Evolutionary conservation across 1,140 invertebrate species (phyloP), one percentile per base, ranked within the genome.

Genomic region (Phortica variegata): DNA sequence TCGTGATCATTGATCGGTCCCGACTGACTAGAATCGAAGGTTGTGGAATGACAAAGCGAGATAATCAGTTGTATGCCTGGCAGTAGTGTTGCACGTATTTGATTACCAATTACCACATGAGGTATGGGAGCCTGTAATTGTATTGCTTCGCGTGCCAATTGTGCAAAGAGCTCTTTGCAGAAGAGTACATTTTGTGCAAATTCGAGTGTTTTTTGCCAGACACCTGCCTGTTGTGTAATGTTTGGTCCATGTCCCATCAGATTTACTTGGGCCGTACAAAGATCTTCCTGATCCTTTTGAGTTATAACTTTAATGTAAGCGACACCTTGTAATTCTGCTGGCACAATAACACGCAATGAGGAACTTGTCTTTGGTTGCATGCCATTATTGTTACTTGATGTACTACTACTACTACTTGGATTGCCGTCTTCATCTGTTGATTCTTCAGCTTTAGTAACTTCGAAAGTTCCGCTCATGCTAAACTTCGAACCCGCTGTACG

Each of bases 101-200:
- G 93, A 78, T 97, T 97, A 36, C 93, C 93, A 39, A 97, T 91
- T 20, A 97, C 95, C 82, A 97, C 90, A 68, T 97, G 94, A 7
- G 95, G 95, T 69, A 97, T 95, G 1, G 89, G 87, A 3, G 91
- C 88, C 65, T 94, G 89, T 2, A 95, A 75, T 60, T 96, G 90
- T 3, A 97, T 93, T 1, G 95, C 95, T 77, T 98, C 95, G 51
- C 91, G 87, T 0, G 95, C 94, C 23, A 98, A 78, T 71, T 97
- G 90, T 51, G 91, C 90, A 73, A 98, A 97, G 2, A 98, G 76
- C 78, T 98, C 95, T 79, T 97, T 97, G 76, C 95, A 98, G 78
- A 97, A 98, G 3, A 97, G 77, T 21, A 97, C 94, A 79, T 97
- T 98, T 71, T 98, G 95, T 0, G 95, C 95, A 2, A 90, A 90